Evolutionary conservation across 2,888 invertebrate genomes (phyloP), one percentile per base, ranked within the genome.

Genomic region (Harmothoe impar): DNA sequence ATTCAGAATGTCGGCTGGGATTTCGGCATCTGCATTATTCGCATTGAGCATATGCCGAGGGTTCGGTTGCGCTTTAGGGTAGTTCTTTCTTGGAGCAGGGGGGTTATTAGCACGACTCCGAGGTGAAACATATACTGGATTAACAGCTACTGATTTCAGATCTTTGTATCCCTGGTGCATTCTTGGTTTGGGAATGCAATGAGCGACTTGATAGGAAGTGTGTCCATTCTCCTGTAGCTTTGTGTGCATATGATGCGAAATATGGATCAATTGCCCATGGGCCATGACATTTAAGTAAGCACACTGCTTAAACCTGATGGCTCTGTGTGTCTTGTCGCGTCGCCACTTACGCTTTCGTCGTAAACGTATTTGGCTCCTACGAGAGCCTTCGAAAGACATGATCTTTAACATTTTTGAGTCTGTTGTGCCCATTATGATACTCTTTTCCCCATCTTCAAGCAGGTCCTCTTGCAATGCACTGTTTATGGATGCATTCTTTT

Each of bases 271-370:
- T 91, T 93, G 94, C 43, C 94, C 91, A 17, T 94, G 94, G 0
- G 91, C 90, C 86, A 94, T 94, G 91, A 94, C 94, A 89, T 90
- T 91, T 0, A 95, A 88, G 89, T 92, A 93, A 0, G 72, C 90
- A 81, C 94, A 94, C 89, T 95, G 91, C 91, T 94, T 94, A 81
- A 93, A 92, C 91, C 94, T 95, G 12, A 95, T 93, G 91, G 94
- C 94, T 89, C 92, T 94, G 52, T 93, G 93, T 15, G 94, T 94
- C 92, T 94, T 95, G 20, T 15, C 25, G 17, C 29, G 54, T 31
- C 81, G 78, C 90, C 91, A 91, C 89, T 92, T 92, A n/a, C 91
- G 68, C 86, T 81, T 90, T 5, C 62, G 20, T 35, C 91, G 81
- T 43, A 91, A 77, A 23, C 51, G 88, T 25, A 56, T 3, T 23